These are phyloP conservation scores for Philaenus spumarius DNA, from an alignment of 1,140 invertebrate species.

Conservation along the genomic window DNA sequence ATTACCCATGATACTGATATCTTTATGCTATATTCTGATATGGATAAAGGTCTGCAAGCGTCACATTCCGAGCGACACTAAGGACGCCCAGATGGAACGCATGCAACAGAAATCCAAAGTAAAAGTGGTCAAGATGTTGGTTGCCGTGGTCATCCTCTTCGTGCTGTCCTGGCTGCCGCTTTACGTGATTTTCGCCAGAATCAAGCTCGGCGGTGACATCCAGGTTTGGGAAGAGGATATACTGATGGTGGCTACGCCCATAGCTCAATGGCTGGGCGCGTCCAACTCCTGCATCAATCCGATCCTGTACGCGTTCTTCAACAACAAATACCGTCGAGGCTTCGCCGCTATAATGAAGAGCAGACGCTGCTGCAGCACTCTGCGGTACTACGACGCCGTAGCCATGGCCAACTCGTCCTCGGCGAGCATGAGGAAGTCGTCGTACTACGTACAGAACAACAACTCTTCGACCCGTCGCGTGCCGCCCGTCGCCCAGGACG, in stretches of 20 bases:
- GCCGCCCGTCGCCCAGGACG: constrained; percentile 32
- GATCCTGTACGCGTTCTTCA: constrained; percentile 95
- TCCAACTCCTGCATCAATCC: constrained; percentile 98
- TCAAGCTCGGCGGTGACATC: constrained; percentile 69
- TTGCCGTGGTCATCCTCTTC: constrained; percentile 93
- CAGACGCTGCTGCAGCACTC: constrained; percentile 70
- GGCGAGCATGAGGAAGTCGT: constrained; percentile 69
- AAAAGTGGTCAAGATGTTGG: constrained; percentile 94
- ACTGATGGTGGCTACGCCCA: constrained; percentile 71
- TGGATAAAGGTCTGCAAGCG: constrained; percentile 86
- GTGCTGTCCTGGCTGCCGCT: constrained; percentile 92
- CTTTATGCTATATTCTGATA: constrained; percentile 86
- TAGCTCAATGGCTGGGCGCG: constrained; percentile 93
- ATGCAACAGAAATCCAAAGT: constrained; percentile 90
- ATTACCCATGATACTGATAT: constrained; percentile 85
- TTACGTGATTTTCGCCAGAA: constrained; percentile 81
- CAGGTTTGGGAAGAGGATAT: constrained; percentile 69
- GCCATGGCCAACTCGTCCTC: constrained; percentile 69
- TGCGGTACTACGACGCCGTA: constrained; percentile 76
- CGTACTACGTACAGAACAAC: constrained; percentile 66
- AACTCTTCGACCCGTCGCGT: constrained; percentile 37
- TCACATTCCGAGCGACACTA: constrained; percentile 81
- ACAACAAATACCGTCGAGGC: constrained; percentile 90
- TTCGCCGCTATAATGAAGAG: constrained; percentile 85
- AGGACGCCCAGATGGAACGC: constrained; percentile 84